Percentiles rank a stretch among this genome's conserved stretches.
Evolutionary conservation across 2,888 invertebrate species (phyloP).

Genomic region (Calliopum simillimum): DNA sequence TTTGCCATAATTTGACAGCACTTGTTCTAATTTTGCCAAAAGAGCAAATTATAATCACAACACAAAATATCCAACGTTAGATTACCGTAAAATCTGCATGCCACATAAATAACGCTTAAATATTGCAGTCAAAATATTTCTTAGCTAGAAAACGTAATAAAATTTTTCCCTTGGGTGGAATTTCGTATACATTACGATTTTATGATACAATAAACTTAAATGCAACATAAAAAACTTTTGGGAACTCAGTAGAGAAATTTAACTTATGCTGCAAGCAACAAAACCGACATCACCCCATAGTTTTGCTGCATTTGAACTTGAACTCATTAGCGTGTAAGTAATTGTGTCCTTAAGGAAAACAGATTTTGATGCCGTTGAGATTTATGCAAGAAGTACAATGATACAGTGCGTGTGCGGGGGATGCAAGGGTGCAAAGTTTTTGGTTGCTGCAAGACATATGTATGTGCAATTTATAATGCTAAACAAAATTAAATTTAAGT

Average conservation of each 20-base stretch:
- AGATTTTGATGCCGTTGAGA: conserved; percentile 42
- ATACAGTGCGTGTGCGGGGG: neutral
- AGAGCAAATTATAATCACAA: too few species aligned
- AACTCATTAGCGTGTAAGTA: conserved; percentile 29
- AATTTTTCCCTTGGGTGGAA: neutral
- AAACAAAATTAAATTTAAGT: too few species aligned
- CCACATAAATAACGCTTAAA: neutral
- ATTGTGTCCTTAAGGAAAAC: conserved; percentile 37
- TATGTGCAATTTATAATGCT: neutral
- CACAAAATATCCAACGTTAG: too few species aligned
- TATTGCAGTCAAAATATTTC: conserved; percentile 1
- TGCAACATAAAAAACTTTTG: neutral
- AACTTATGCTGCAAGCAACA: neutral
- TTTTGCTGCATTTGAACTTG: conserved; percentile 9
- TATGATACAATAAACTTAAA: conserved; percentile 8
- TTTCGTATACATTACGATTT: neutral
- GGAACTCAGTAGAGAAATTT: neutral
- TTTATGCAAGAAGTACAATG: conserved; percentile 28
- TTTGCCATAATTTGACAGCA: too few species aligned
- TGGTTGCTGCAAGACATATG: conserved; percentile 2
- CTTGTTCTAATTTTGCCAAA: too few species aligned
- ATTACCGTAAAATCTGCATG: too few species aligned
- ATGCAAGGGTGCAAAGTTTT: neutral
- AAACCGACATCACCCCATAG: neutral
- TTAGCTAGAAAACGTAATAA: neutral